Evolutionary conservation across 2,888 invertebrate species (phyloP).

Genomic region (Nebria brevicollis): DNA sequence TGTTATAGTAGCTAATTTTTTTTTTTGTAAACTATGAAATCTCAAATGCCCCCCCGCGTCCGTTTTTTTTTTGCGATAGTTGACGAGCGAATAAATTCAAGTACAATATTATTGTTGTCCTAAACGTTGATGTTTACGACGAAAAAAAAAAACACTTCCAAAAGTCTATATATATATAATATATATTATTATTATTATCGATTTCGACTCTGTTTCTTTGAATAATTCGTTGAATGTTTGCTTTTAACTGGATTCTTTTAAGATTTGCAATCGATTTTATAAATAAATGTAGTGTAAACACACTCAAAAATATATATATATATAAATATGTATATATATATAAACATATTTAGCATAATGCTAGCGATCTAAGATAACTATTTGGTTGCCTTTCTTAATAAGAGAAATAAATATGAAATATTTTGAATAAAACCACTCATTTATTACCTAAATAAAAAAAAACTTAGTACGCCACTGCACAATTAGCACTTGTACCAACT

Average conservation of each 20-base stretch:
- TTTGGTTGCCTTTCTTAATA: slow-evolving; percentile 43
- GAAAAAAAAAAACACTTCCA: neutral
- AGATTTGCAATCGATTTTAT: slow-evolving; percentile 7
- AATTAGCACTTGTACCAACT: neutral
- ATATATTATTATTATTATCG: neutral
- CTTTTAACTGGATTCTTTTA: slow-evolving; percentile 12
- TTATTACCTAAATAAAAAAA: neutral
- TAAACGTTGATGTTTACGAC: neutral
- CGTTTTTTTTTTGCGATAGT: slow-evolving; percentile 3
- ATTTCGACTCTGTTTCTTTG: neutral
- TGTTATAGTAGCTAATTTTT: slow-evolving; percentile 33
- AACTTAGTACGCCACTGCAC: neutral
- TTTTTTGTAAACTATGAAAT: slow-evolving; percentile 28
- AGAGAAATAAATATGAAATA: slow-evolving; percentile 45
- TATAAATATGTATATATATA: neutral
- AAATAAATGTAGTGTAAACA: slow-evolving; percentile 20
- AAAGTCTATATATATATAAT: slow-evolving; percentile 3
- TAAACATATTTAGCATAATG: slow-evolving; percentile 27
- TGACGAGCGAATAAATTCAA: slow-evolving; percentile 16
- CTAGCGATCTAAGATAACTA: slow-evolving; percentile 34
- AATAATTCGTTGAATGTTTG: slow-evolving; percentile 13
- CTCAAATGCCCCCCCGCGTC: slow-evolving; percentile 11
- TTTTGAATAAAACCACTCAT: slow-evolving; percentile 36
- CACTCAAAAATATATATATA: slow-evolving; percentile 22
- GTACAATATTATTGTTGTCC: slow-evolving; percentile 25